Base-by-base conservation (phyloP, 2,888 invertebrate species). In the Dasysyrphus albostriatus region DNA sequence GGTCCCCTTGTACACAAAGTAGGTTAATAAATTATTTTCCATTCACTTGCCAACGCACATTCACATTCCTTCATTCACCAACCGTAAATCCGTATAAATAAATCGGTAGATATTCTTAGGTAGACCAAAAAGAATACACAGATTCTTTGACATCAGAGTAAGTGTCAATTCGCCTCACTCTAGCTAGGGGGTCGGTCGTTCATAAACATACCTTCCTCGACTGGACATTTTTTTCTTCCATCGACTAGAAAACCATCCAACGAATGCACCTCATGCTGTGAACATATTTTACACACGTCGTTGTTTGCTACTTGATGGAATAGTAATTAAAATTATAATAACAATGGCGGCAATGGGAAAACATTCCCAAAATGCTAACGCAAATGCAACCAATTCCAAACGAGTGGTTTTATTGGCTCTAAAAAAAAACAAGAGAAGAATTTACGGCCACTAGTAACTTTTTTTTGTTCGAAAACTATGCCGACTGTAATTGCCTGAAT, bases 311-410 rank as follows among this genome's bases (percentile, higher is more conserved):
- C 80, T 47, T 42, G 80, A 37, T 67, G 67, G 61, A 42, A 59
- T 76, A 51, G 75, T 67, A 84, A 73, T 73, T 84, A 72, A 85
- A 85, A 85, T 85, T 81, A 77, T 54, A 81, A 85, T 85, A 63
- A 85, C 81, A 85, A 81, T 76, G 61, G 54, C 34, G 54, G 32
- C 14, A 49, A 63, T 44, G 44, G n/a, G 32, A 44, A 67, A 67
- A 67, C 24, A 32, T 34, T 67, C 34, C 4, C 34, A 29, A 44
- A 49, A 29, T 3, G 10, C 4, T 37, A 59, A 59, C 8, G 59
- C 19, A 39, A 59, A 47, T 32, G 7, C 34, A 34, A 32, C 47
- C 47, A 65, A 47, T 44, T 47, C 47, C 65, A 47, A 32, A 7
- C 8, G 49, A 67, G 16, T 67, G 49, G 34, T 67, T 63, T 67